Base-by-base conservation (phyloP, 2,797 vertebrate genomes). In the Eulemur coronatus region DNA sequence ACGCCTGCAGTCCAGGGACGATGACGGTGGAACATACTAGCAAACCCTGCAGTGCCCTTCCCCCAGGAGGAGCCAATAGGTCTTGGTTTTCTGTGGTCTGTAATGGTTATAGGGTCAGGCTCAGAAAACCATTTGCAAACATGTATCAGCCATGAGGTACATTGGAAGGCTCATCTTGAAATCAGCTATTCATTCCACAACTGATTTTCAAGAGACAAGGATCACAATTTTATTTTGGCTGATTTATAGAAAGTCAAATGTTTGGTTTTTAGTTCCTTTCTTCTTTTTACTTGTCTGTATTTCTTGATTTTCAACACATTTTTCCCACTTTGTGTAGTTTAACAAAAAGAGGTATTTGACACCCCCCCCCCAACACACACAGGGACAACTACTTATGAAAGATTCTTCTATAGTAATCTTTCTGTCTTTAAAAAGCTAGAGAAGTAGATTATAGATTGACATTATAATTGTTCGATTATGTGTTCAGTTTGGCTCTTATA, bases 401-500 rank as follows among this genome's bases (percentile, higher is more conserved):
- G 59, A 78, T 87, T 84, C 59, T 84, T 89, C 9, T 20, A 12
- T 52, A 95, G 52, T 76, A 89, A 93, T 84, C 48, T 41, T 89
- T 61, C 38, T 76, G 33, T 73, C 78, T 96, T 81, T 94, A 88
- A 87, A 95, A 86, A 84, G 20, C 75, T 76, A 78, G 65, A 20
- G 26, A 94, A 52, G 70, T 82, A 61, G 89, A 50, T 48, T 92
- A 50, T 33, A 94, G 70, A 86, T 87, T 85, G 80, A 79, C 41
- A 95, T 50, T 65, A 94, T n/a, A 84, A 72, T 35, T 75, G 28
- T 76, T 93, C 52, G 84, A 70, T 88, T 91, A 63, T 20, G 48
- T 91, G 46, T 97, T 96, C 38, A 78, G 93, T 84, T 91, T 96
- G 82, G 69, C 24, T 92, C 52, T 95, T 89, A 93, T 11, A 91